Conservation (phyloP, 2,797 vertebrate genomes). For the Philypnodon macrostomus region DNA sequence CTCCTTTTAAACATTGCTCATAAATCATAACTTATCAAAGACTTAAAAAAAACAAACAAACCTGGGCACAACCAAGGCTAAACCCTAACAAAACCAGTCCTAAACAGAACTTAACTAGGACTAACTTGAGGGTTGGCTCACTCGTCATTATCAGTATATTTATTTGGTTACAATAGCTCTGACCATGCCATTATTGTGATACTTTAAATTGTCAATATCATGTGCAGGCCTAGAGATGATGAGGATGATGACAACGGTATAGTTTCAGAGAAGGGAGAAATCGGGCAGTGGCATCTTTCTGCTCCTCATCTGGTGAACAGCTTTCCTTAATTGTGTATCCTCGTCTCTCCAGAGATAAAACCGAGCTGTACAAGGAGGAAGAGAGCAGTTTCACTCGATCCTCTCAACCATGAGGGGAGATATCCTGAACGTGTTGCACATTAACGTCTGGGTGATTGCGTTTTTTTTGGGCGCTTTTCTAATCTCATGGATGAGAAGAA, state of each 20-base stretch:
- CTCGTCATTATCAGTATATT: no score
- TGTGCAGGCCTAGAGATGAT: no score
- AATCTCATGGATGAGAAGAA: conserved; percentile 78
- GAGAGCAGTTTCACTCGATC: conserved; percentile 75
- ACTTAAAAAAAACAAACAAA: no score
- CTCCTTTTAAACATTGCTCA: conserved; percentile 76
- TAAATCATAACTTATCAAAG: no score
- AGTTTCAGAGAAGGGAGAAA: conserved; percentile 64
- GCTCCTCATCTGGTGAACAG: conserved; percentile 68
- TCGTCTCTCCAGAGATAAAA: conserved; percentile 74
- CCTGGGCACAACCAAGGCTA: no score
- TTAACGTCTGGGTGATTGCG: conserved; percentile 75
- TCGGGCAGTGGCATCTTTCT: conserved; percentile 66
- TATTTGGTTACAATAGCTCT: no score
- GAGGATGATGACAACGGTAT: conserved; percentile 57
- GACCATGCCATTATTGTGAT: no score
- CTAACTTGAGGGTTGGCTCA: no score
- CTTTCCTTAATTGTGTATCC: conserved; percentile 74
- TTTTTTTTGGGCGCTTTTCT: conserved; percentile 73
- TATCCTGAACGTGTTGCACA: conserved; percentile 73
- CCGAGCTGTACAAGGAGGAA: conserved; percentile 70
- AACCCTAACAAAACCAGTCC: no score
- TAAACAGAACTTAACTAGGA: no score
- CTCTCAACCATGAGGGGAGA: conserved; percentile 72
- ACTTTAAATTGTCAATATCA: no score